These are phyloP conservation scores for Pitta sordida DNA, from an alignment of 2,113 vertebrate genomes.

Conservation along the genomic window DNA sequence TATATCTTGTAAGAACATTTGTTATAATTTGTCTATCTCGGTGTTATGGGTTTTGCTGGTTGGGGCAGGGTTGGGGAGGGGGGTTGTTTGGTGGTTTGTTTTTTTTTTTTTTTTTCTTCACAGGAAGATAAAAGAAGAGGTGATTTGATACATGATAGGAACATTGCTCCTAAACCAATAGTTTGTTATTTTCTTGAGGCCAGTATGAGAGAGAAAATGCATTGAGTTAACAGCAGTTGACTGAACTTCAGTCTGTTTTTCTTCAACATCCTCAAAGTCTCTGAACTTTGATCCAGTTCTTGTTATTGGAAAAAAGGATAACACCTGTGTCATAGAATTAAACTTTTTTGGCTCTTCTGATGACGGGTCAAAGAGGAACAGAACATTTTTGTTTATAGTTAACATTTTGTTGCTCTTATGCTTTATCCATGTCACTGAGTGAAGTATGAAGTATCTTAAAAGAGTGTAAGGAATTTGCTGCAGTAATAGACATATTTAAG, in stretches of 20 bases:
- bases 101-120: not conserved
- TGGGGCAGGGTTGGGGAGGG: too few relatives aligned
- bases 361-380: not conserved
- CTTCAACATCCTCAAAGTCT: not conserved
- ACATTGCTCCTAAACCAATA: slow-evolving; percentile 3
- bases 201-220: not conserved
- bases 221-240: not conserved
- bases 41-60: not conserved
- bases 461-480: not conserved
- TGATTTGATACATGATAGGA: not conserved
- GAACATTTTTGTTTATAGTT: not conserved
- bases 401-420: not conserved
- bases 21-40: not conserved
- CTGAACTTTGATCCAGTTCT: slow-evolving; percentile 3
- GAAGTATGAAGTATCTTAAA: not conserved
- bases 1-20: slow-evolving; percentile 4
- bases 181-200: slow-evolving; percentile 45
- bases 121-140: slow-evolving; percentile 23
- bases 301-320: not conserved
- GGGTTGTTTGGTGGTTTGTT: too few relatives aligned
- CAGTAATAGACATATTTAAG: not conserved
- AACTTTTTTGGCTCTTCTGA: not conserved
- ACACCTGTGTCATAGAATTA: not conserved
- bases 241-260: not conserved
- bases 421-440: not conserved